A percentile compares a stretch with the other conserved stretches of the same genome.
Evolutionary conservation across 1,140 invertebrate genomes (phyloP).

Genomic region (Trachymyrmex septentrionalis): DNA sequence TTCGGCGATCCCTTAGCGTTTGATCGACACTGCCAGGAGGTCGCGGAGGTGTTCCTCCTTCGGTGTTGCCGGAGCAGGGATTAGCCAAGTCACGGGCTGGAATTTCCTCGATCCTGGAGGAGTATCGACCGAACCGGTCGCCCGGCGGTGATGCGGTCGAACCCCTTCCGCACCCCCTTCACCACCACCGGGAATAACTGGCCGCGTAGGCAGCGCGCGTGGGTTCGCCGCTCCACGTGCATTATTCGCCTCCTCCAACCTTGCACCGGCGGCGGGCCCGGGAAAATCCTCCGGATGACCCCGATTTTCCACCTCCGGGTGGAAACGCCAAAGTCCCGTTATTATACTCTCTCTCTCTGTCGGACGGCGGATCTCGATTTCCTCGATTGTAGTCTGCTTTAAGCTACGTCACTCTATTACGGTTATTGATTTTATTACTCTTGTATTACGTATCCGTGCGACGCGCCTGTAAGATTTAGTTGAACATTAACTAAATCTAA

Average conservation of each 20-base stretch:
- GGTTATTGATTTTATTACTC: constrained; percentile 1
- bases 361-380: constrained; percentile 13
- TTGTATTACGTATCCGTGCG: background rate
- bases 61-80: constrained; percentile 38
- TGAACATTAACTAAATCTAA: background rate
- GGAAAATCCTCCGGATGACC: constrained; percentile 46
- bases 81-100: constrained; percentile 58
- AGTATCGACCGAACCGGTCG: constrained; percentile 59
- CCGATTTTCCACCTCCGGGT: constrained; percentile 51
- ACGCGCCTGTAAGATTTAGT: background rate
- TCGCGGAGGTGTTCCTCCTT: constrained; percentile 35
- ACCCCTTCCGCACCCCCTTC: constrained; percentile 67
- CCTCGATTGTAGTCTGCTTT: background rate
- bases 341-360: background rate
- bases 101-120: constrained; percentile 64
- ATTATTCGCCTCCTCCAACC: constrained; percentile 61
- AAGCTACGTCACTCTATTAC: background rate
- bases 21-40: constrained; percentile 45
- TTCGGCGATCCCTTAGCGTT: constrained; percentile 17
- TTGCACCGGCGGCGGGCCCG: constrained; percentile 37
- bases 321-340: background rate
- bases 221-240: constrained; percentile 63
- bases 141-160: constrained; percentile 65
- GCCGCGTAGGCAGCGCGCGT: constrained; percentile 63
- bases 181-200: constrained; percentile 59